These are phyloP conservation scores for Sanderia malayensis DNA, from an alignment of 30 jellyfish, hydroid and myxozoan genomes.

Conservation along the genomic window DNA sequence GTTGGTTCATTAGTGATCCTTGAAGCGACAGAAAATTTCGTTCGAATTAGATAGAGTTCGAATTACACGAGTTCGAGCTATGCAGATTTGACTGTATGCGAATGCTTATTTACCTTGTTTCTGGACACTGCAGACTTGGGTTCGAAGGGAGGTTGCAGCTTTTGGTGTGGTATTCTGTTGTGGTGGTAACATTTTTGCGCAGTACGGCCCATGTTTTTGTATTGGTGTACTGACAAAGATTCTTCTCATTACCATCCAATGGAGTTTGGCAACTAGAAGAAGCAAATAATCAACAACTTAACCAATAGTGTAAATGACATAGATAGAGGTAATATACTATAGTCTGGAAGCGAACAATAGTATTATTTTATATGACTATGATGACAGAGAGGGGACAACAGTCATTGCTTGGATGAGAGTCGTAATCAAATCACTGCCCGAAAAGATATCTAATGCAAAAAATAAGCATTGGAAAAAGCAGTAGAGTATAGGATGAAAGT, in stretches of 20 bases:
- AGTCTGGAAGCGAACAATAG: neutral
- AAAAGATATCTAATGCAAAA: too few species aligned
- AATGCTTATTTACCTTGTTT: slow-evolving; percentile 42
- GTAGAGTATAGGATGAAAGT: too few species aligned
- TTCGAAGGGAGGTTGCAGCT: slow-evolving; percentile 54
- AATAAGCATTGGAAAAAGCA: too few species aligned
- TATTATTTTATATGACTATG: neutral
- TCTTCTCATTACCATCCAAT: slow-evolving; percentile 34
- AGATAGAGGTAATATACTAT: neutral
- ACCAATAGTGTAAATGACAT: too few species aligned
- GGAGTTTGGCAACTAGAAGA: slow-evolving; percentile 46
- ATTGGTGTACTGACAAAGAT: slow-evolving; percentile 37
- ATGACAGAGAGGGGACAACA: neutral
- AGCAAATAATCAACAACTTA: too few species aligned
- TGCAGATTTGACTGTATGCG: neutral
- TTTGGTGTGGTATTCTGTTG: slow-evolving; percentile 53
- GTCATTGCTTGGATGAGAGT: neutral
- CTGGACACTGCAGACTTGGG: slow-evolving; percentile 68
- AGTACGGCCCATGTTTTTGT: slow-evolving; percentile 39
- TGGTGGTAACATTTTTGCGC: slow-evolving; percentile 59
- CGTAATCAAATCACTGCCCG: neutral
- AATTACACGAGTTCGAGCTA: too few species aligned
- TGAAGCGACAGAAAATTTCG: too few species aligned
- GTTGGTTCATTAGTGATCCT: too few species aligned
- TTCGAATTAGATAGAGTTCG: too few species aligned